Conservation (phyloP, 1,140 invertebrate genomes). For the Neodiprion fabricii region DNA sequence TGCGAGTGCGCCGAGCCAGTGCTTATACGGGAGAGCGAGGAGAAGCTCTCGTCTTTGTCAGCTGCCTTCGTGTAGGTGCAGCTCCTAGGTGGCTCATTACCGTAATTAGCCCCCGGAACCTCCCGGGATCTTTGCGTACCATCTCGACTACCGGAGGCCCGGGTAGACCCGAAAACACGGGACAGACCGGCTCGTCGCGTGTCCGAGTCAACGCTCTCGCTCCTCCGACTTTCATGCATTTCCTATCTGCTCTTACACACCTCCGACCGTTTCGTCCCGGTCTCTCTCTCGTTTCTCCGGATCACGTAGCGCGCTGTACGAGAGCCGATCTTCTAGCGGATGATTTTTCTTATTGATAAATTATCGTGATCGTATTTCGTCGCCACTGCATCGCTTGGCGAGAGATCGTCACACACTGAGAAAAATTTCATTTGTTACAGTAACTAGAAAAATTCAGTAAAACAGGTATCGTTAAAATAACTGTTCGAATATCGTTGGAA, state of each 20-base stretch:
- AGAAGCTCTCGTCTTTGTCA: slow-evolving; percentile 21
- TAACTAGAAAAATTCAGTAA: too few species aligned
- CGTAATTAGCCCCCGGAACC: slow-evolving; percentile 32
- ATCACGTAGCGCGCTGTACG: too few species aligned
- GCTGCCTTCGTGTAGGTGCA: slow-evolving; percentile 10
- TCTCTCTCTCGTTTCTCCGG: too few species aligned
- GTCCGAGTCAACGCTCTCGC: slow-evolving; percentile 11
- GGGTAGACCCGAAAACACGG: background rate
- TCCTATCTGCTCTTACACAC: background rate
- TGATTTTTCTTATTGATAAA: too few species aligned
- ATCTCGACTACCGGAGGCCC: slow-evolving; percentile 21
- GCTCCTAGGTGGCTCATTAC: slow-evolving; percentile 30
- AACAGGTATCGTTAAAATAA: too few species aligned
- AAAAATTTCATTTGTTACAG: too few species aligned
- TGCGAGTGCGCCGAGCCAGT: slow-evolving; percentile 23
- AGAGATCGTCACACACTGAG: too few species aligned
- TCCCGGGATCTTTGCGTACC: slow-evolving; percentile 25
- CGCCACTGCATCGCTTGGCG: too few species aligned
- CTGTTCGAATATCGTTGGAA: too few species aligned
- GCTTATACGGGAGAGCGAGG: slow-evolving; percentile 35
- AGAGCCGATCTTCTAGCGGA: too few species aligned
- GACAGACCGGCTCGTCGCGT: slow-evolving; percentile 17
- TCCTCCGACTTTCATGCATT: background rate
- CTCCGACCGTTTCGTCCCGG: too few species aligned
- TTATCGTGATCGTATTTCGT: too few species aligned